Base-by-base conservation (phyloP, 2,888 invertebrate species). In the Ochropacha duplaris region DNA sequence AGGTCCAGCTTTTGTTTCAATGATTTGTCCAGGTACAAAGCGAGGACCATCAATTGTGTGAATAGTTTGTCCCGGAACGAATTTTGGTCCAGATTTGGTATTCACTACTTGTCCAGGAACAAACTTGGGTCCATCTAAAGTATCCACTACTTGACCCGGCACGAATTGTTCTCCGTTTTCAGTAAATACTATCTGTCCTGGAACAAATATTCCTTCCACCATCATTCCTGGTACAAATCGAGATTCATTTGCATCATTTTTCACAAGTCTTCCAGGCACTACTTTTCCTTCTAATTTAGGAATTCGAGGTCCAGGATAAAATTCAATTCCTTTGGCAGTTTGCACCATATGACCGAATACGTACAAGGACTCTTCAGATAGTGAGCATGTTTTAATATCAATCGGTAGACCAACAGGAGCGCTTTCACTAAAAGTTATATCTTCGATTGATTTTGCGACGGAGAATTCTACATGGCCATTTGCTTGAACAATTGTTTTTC, bases 1-100 rank as follows among this genome's bases (percentile, higher is more conserved):
- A 0, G 96, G 96, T 0, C 96, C 96, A 31, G 94, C 94, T 78
- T 95, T 95, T 1, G 96, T 95, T 81, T 95, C 95, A 56, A 96
- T 95, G 59, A 96, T 96, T 83, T 96, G 96, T 12, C 96, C 96
- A 0, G 96, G 96, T n/a, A 96, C 95, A 74, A 96, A 96, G 64
- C 95, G 94, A 19, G 95, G 94, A 0, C 96, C 96, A 63, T 95
- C 95, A 55, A 94, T 94, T 0, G 95, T 95, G 60, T 95, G 94
- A 62, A 96, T 93, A 0, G 96, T 96, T 87, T 96, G 96, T 8
- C 96, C 96, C 1, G 96, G 93, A 11, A 93, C 93, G 73, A 95
- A 95, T 75, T 95, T 95, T 0, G 94, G 93, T 8, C 95, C 95
- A 51, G 92, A 93, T 74, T 94, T 93, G 0, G 95, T 95, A 72